These are phyloP conservation scores for Epinephelus coioides DNA, from an alignment of 2,797 vertebrate species.

Conservation along the genomic window DNA sequence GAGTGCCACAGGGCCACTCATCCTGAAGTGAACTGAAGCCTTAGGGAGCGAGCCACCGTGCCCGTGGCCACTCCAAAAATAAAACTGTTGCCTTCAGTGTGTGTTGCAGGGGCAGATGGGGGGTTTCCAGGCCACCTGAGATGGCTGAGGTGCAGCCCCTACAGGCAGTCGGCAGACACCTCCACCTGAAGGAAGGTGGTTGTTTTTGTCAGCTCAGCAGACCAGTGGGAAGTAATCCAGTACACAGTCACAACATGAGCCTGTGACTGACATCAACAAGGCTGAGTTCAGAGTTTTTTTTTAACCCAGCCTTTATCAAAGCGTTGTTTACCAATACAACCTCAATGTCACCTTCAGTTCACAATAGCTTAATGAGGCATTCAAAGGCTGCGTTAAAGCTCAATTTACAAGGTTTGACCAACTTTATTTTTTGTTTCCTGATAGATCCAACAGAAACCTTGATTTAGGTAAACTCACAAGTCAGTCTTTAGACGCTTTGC, in stretches of 20 bases:
- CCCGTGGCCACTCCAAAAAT: constrained; percentile 88
- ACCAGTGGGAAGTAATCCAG: not conserved
- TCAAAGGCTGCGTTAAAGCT: not conserved
- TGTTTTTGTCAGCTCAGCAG: not conserved
- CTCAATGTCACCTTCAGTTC: not conserved
- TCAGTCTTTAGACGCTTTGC: no score
- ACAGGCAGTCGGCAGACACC: constrained; percentile 56
- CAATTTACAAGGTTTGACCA: not conserved
- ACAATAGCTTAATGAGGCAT: not conserved
- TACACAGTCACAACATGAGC: no score
- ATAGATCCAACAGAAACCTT: no score
- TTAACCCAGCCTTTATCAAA: not conserved
- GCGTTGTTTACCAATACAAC: not conserved
- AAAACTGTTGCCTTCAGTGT: constrained; percentile 80
- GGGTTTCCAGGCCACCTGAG: constrained; percentile 84
- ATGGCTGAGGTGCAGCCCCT: constrained; percentile 71
- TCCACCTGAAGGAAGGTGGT: constrained; percentile 59
- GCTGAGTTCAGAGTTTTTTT: not conserved
- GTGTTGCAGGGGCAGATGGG: constrained; percentile 69
- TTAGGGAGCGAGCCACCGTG: constrained; percentile 76
- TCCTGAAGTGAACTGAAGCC: constrained; percentile 79
- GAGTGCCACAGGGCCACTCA: constrained; percentile 79
- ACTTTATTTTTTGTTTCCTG: no score
- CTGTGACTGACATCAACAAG: not conserved
- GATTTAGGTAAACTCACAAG: no score